A percentile compares a stretch with the other conserved stretches of the same genome.
Conservation (phyloP, 1,140 invertebrate species). For the Goniozus legneri region DNA sequence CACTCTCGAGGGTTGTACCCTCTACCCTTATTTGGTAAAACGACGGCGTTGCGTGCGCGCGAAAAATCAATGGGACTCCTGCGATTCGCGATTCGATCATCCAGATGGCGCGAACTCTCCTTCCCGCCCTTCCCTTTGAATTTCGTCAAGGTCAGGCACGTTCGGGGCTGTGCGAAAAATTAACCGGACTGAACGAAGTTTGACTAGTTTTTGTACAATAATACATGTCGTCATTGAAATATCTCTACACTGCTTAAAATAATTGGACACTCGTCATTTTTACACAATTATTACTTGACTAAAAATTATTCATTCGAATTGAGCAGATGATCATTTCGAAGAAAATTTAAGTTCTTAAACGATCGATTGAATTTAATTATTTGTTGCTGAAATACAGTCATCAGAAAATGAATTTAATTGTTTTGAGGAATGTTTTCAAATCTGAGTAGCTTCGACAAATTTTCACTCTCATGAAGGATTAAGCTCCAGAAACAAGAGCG, state of each 20-base stretch:
- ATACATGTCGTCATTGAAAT: neutral
- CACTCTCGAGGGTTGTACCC: no score
- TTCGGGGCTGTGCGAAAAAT: no score
- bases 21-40: neutral
- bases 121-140: neutral
- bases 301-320: no score
- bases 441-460: no score
- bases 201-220: neutral
- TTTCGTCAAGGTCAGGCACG: neutral
- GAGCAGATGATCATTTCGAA: no score
- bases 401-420: no score
- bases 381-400: no score
- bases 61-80: slow-evolving; percentile 48
- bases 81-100: slow-evolving; percentile 15
- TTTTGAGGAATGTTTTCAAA: no score
- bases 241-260: neutral
- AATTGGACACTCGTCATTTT: neutral
- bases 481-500: no score
- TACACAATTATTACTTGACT: neutral
- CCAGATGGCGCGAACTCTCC: slow-evolving; percentile 17
- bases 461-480: no score
- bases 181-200: neutral
- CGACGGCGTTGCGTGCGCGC: slow-evolving; percentile 1
- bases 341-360: no score
- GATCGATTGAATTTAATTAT: no score